phyloP scores from a whole-genome alignment of 2,113 vertebrate genomes.

The Pagrus major region DNA sequence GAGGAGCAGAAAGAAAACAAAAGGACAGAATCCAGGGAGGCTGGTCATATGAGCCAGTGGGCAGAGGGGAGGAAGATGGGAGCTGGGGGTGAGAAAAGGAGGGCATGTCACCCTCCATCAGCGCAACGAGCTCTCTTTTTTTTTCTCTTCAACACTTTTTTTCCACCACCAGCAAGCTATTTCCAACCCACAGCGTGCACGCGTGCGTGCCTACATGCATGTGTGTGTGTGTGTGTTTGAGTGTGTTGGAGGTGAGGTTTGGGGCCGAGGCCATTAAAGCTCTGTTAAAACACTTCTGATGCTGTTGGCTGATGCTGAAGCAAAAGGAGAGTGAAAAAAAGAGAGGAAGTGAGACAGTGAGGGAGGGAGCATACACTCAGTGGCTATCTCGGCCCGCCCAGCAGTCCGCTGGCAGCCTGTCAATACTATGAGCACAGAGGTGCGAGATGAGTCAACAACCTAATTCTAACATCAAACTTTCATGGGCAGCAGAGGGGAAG shows the following conservation, averaged over 20 bases:
- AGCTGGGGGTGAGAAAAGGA: slow-evolving; percentile 82
- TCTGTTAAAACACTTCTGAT: slow-evolving; percentile 99
- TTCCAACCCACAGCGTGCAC: slow-evolving; percentile 82
- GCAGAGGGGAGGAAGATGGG: slow-evolving; percentile 29
- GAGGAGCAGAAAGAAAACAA: background rate
- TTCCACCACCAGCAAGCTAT: slow-evolving; percentile 85
- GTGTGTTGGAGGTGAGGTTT: slow-evolving; percentile 83
- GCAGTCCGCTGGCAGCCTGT: slow-evolving; percentile 90
- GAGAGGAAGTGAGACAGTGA: slow-evolving; percentile 65
- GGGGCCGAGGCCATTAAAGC: slow-evolving; percentile 96
- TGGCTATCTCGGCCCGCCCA: slow-evolving; percentile 87
- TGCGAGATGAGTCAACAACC: slow-evolving; percentile 98
- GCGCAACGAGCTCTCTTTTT: slow-evolving; percentile 62
- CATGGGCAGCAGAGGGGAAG: slow-evolving; percentile 86
- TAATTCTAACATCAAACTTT: slow-evolving; percentile 99
- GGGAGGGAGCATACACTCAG: slow-evolving; percentile 77
- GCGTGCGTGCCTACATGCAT: background rate
- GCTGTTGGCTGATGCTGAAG: slow-evolving; percentile 91
- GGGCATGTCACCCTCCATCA: slow-evolving; percentile 88
- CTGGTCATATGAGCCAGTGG: slow-evolving; percentile 22
- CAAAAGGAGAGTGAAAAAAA: slow-evolving; percentile 67
- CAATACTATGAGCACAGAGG: slow-evolving; percentile 96
- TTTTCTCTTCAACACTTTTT: slow-evolving; percentile 75
- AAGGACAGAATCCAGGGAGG: slow-evolving; percentile 30
- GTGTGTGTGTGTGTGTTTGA: slow-evolving; percentile 44